Evolutionary conservation across 2,113 vertebrate genomes (phyloP).

Genomic region (Panthera leo): DNA sequence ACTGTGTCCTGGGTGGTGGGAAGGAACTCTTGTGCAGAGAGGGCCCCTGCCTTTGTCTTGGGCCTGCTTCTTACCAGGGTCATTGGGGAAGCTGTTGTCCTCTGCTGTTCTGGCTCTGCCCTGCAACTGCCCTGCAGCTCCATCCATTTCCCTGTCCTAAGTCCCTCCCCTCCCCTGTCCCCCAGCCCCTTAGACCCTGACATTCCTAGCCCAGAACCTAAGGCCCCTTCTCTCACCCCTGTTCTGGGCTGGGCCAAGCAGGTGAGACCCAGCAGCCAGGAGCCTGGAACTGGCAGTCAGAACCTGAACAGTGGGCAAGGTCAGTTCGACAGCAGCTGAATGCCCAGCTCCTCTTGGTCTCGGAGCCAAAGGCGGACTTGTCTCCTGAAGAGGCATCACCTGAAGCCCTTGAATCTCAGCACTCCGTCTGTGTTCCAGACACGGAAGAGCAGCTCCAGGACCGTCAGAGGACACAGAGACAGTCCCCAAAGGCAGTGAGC

Average conservation of each 20-base stretch:
- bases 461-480: not conserved
- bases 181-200: not conserved
- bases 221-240: not conserved
- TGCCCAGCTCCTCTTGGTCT: constrained; percentile 43
- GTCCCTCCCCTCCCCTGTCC: not conserved
- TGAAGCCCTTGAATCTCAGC: not conserved
- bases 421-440: not conserved
- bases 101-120: not conserved
- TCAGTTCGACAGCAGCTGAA: constrained; percentile 68
- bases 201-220: not conserved
- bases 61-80: not conserved
- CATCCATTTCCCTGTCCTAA: not conserved
- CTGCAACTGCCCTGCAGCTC: not conserved
- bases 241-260: not conserved
- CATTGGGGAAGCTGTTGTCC: not conserved
- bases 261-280: constrained; percentile 28
- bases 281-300: constrained; percentile 63
- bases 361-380: not conserved
- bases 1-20: not conserved
- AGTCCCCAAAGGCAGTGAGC: not conserved
- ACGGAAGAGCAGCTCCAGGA: not conserved
- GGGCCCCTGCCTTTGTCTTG: not conserved
- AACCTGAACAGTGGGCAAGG: constrained; percentile 70
- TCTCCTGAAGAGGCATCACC: not conserved
- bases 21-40: not conserved